These are phyloP conservation scores for Mola mola DNA, from an alignment of 2,113 vertebrate species.

Conservation along the genomic window DNA sequence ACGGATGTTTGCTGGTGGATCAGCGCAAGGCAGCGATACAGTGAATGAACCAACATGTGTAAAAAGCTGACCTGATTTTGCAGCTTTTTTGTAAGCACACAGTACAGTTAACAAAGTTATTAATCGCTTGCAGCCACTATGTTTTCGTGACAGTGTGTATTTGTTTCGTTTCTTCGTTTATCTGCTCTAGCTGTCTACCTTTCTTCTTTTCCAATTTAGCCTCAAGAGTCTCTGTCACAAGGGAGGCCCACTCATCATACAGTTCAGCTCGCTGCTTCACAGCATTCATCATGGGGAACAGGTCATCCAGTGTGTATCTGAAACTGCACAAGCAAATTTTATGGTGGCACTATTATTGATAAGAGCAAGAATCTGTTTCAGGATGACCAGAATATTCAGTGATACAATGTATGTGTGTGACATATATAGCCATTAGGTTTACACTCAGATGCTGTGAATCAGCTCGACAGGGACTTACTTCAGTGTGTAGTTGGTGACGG, in stretches of 20 bases:
- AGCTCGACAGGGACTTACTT: conserved; percentile 82
- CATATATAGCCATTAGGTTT: too few species aligned
- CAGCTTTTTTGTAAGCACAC: too few species aligned
- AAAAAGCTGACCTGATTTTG: too few species aligned
- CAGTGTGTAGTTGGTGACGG: conserved; percentile 86
- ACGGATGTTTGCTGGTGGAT: too few species aligned
- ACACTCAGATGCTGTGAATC: background rate
- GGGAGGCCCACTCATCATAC: conserved; percentile 91
- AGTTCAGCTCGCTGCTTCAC: conserved; percentile 88
- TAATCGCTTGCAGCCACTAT: too few species aligned
- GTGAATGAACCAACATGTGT: too few species aligned
- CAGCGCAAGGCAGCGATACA: too few species aligned
- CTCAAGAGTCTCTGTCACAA: conserved; percentile 88
- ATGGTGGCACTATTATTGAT: too few species aligned
- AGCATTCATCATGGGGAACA: conserved; percentile 92
- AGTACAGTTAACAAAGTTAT: too few species aligned
- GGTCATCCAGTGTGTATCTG: conserved; percentile 91
- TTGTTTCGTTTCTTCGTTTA: background rate
- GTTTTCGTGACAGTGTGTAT: background rate
- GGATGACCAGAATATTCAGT: background rate
- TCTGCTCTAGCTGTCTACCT: conserved; percentile 75
- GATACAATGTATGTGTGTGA: background rate
- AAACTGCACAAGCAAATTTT: conserved; percentile 82
- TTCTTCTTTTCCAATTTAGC: conserved; percentile 92
- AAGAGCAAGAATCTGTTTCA: too few species aligned